Evolutionary conservation across 2,113 vertebrate species (phyloP).

Genomic region (Polyodon spathula): DNA sequence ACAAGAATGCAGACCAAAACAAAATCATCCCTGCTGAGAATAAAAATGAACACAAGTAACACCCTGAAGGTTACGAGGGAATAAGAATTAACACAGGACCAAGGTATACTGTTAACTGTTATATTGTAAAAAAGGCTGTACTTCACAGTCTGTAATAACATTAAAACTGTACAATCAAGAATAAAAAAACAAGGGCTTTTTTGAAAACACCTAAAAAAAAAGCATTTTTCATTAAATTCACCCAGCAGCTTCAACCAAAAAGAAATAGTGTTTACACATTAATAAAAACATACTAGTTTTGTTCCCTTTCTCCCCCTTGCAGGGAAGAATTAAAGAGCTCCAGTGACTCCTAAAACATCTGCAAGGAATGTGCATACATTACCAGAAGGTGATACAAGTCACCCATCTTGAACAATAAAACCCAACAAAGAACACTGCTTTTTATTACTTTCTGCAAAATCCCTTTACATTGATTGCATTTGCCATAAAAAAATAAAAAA

Average conservation of each 20-base stretch:
- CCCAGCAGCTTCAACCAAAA: slow-evolving; percentile 42
- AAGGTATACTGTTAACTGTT: slow-evolving; percentile 16
- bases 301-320: slow-evolving; percentile 27
- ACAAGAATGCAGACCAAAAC: no score
- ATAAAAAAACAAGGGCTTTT: slow-evolving; percentile 29
- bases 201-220: slow-evolving; percentile 24
- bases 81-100: slow-evolving; percentile 6
- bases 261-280: slow-evolving; percentile 41
- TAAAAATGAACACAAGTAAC: no score
- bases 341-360: neutral
- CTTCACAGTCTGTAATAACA: slow-evolving; percentile 27
- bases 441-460: no score
- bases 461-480: no score
- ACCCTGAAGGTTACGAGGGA: no score
- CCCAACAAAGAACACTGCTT: slow-evolving; percentile 4
- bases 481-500: no score
- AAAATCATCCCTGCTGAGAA: no score
- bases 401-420: neutral
- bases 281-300: slow-evolving; percentile 10
- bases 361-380: slow-evolving; percentile 5
- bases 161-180: slow-evolving; percentile 43
- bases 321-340: slow-evolving; percentile 2
- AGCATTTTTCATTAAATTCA: slow-evolving; percentile 33
- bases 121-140: slow-evolving; percentile 38
- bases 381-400: neutral